Conservation (phyloP, 2,797 vertebrate species). For the Limnodromus scolopaceus region DNA sequence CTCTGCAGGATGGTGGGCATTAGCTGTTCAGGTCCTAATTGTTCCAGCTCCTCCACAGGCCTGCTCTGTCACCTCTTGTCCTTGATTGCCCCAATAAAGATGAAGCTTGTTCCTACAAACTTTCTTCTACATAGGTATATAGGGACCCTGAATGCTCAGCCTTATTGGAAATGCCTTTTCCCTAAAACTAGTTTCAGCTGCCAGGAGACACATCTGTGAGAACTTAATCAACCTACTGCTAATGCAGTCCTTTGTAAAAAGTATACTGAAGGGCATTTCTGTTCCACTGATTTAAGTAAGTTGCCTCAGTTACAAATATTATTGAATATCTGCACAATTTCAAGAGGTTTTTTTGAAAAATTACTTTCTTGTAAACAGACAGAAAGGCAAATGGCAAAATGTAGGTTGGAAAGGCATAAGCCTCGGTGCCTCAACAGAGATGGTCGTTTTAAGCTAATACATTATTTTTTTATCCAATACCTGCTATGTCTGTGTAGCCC, state of each 20-base stretch:
- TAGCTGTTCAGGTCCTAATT: not conserved
- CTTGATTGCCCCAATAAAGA: not conserved
- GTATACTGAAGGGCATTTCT: not conserved
- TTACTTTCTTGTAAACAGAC: not conserved
- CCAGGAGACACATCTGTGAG: not conserved
- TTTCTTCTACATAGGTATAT: not conserved
- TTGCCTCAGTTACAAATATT: not conserved
- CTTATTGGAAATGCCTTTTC: not conserved
- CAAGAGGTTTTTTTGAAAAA: not conserved
- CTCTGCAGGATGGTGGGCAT: not conserved
- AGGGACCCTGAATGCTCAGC: not conserved
- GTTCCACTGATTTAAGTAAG: not conserved
- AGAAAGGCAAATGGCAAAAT: not conserved
- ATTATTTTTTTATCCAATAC: not conserved
- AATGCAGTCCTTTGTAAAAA: not conserved
- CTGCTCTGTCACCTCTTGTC: not conserved
- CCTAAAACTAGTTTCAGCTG: not conserved
- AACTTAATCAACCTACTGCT: not conserved
- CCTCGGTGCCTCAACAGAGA: not conserved
- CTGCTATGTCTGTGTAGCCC: not conserved
- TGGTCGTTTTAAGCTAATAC: not conserved
- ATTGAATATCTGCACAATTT: slow-evolving; percentile 31
- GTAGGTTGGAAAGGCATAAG: not conserved
- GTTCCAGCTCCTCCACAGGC: not conserved
- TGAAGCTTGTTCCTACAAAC: not conserved